Base-by-base conservation (phyloP, 2,797 vertebrate species). In the Leptodactylus fallax region DNA sequence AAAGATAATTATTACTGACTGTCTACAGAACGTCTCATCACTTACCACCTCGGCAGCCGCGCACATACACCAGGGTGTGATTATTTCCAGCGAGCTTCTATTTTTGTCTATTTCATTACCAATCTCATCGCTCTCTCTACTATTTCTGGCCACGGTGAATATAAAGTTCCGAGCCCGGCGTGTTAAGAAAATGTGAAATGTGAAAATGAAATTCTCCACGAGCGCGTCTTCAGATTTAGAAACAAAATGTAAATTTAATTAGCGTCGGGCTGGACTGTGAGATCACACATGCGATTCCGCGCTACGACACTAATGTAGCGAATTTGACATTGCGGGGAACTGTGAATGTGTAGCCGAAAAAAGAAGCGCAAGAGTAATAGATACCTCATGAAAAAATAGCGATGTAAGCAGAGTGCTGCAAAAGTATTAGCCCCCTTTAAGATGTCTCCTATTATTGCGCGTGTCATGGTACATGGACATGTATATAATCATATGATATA, bases 241-340 rank as follows among this genome's bases (percentile, higher is more conserved):
- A 25, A 47, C 16, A 6, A 61, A n/a, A 82, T 53, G 80, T 53
- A 69, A 67, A 67, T 69, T 14, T 53, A 81, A 67, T 81, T 67
- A 81, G 80, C 80, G 14, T 47, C 16, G 16, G 61, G 61, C 14
- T 1, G 60, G 16, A 6, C 25, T 27, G 80, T 51, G 47, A 27
- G 19, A 82, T 82, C 63, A 12, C 80, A 51, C 23, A 53, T 7
- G 11, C 14, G 21, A 51, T 81, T 49, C 45, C 25, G 36, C 36
- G 7, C 16, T 60, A 45, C 56, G 23, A 16, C 47, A 23, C 47
- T 49, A 25, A 51, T 82, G 11, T 53, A 51, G 14, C n/a, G 17
- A 27, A 79, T 56, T 23, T 27, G 77, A 2, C 23, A 7, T n/a
- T 8, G 27, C 17, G 67, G 14, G 36, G 36, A 25, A 36, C 25